These are phyloP conservation scores for Semicossyphus pulcher DNA, from an alignment of 2,113 vertebrate species.

Conservation along the genomic window DNA sequence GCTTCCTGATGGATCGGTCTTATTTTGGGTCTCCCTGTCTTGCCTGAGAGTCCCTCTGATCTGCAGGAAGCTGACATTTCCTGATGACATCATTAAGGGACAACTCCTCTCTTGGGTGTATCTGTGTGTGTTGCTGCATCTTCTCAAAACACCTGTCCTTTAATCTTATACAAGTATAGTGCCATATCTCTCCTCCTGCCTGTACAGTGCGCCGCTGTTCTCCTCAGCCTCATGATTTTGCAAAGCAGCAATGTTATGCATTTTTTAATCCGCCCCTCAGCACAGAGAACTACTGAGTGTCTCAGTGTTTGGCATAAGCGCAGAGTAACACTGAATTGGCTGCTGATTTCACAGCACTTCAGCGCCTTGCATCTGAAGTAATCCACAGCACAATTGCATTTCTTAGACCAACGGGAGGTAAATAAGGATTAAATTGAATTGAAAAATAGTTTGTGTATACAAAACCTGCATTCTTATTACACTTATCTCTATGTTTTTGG, in stretches of 20 bases:
- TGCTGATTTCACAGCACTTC: constrained; percentile 20
- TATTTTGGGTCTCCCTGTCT: constrained; percentile 12
- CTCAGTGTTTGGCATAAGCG: constrained; percentile 21
- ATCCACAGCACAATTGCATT: background rate
- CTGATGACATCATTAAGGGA: constrained; percentile 35
- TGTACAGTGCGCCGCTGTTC: constrained; percentile 16
- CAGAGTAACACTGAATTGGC: constrained; percentile 5
- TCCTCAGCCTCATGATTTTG: constrained; percentile 3
- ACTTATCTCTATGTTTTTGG: background rate
- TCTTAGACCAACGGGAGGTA: background rate
- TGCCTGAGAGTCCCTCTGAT: constrained; percentile 5
- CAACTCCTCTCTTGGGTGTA: constrained; percentile 14
- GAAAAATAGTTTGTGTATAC: background rate
- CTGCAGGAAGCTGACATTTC: constrained; percentile 32
- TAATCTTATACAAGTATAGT: background rate
- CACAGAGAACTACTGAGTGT: constrained; percentile 1
- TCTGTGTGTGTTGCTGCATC: constrained; percentile 36
- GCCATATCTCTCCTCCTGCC: background rate
- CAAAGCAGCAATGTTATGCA: constrained; percentile 36
- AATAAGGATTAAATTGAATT: background rate
- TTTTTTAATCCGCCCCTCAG: constrained; percentile 26
- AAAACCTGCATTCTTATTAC: background rate
- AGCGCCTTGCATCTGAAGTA: background rate
- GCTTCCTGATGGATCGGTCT: background rate
- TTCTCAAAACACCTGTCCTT: constrained; percentile 5